Percentiles rank a stretch among this genome's conserved stretches.
Conservation (phyloP, 2,888 invertebrate genomes). For the Cloeon dipterum region DNA sequence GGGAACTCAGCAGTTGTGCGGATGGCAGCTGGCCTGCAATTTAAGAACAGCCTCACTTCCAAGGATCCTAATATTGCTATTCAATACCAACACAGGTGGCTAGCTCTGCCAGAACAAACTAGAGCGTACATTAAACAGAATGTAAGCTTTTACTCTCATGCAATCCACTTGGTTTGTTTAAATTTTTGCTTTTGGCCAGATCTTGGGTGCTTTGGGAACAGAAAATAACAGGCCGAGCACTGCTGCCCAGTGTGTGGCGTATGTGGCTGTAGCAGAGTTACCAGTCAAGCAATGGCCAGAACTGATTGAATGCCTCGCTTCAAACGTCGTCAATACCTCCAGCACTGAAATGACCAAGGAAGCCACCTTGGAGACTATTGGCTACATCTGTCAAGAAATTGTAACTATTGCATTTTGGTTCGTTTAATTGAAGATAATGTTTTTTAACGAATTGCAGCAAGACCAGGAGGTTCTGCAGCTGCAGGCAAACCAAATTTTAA, state of each 20-base stretch:
- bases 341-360: constrained; percentile 90
- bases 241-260: constrained; percentile 97
- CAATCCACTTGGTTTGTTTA: too few species aligned
- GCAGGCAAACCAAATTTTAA: constrained; percentile 89
- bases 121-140: constrained; percentile 82
- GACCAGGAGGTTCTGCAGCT: constrained; percentile 76
- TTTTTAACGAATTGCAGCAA: constrained; percentile 9
- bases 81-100: constrained; percentile 83
- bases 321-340: constrained; percentile 66
- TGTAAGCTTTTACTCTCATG: constrained; percentile 32
- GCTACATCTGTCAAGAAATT: constrained; percentile 97
- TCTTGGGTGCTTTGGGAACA: constrained; percentile 81
- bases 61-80: constrained; percentile 66
- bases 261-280: constrained; percentile 90
- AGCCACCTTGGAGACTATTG: constrained; percentile 91
- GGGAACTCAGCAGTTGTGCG: constrained; percentile 83
- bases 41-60: constrained; percentile 92
- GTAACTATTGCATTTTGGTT: constrained; percentile 16
- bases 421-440: background rate
- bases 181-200: too few species aligned
- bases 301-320: constrained; percentile 64
- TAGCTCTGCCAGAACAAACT: constrained; percentile 66
- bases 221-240: constrained; percentile 89
- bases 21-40: constrained; percentile 94
- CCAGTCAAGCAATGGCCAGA: constrained; percentile 83